Evolutionary conservation across 2,113 vertebrate species (phyloP).

Genomic region (Pimephales promelas): DNA sequence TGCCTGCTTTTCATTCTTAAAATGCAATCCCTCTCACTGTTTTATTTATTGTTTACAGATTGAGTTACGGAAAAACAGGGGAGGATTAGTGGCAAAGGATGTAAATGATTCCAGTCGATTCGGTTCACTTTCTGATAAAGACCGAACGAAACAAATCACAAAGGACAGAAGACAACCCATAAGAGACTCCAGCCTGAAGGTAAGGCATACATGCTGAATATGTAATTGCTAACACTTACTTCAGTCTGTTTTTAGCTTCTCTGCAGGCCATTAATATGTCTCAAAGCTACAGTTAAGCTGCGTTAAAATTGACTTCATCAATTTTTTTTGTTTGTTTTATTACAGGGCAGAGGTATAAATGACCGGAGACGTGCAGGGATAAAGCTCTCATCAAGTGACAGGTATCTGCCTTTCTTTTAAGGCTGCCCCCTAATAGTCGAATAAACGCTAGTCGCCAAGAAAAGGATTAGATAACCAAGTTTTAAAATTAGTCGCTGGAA

Average conservation of each 20-base stretch:
- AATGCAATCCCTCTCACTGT: too few species aligned
- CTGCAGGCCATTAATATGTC: neutral
- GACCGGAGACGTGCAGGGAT: constrained; percentile 47
- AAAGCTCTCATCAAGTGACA: constrained; percentile 40
- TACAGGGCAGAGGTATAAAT: constrained; percentile 45
- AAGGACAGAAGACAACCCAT: constrained; percentile 69
- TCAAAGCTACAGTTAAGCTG: neutral
- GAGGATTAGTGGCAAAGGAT: constrained; percentile 68
- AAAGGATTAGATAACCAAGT: too few species aligned
- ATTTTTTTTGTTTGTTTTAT: neutral
- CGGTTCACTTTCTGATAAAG: constrained; percentile 57
- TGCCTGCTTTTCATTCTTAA: neutral
- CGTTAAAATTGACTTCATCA: neutral
- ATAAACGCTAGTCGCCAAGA: too few species aligned
- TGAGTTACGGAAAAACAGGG: constrained; percentile 72
- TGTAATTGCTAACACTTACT: neutral
- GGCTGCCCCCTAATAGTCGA: too few species aligned
- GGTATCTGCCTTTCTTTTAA: constrained; percentile 28
- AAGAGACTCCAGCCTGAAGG: constrained; percentile 65
- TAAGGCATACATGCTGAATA: constrained; percentile 45
- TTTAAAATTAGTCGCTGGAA: too few species aligned
- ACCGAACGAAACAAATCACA: constrained; percentile 48
- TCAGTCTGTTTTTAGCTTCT: neutral
- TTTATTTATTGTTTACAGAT: constrained; percentile 64
- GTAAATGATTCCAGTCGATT: constrained; percentile 42